Conservation (phyloP, 2,113 vertebrate species). For the Centropristis striata region DNA sequence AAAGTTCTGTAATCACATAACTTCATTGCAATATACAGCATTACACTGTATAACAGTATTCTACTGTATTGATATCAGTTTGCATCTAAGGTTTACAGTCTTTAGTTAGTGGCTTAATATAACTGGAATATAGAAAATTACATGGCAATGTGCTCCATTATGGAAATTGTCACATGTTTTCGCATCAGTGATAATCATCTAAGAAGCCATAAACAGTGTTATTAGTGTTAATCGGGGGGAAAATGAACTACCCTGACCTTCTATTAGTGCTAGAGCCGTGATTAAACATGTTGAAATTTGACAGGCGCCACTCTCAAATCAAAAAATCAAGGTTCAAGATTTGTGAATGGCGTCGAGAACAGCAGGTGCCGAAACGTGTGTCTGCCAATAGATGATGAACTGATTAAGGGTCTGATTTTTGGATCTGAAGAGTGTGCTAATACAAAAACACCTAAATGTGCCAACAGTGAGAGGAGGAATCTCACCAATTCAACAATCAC, state of each 20-base stretch:
- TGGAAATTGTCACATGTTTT: no score
- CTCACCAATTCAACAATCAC: neutral
- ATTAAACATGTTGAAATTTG: neutral
- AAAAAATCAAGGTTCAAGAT: neutral
- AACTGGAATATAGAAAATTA: no score
- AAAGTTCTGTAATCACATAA: no score
- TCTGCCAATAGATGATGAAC: neutral
- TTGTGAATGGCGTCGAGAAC: no score
- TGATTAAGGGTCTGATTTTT: neutral
- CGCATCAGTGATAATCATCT: no score
- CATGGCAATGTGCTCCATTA: no score
- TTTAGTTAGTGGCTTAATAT: no score
- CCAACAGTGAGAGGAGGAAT: neutral
- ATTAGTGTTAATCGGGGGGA: neutral
- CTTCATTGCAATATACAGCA: no score
- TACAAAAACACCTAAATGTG: neutral
- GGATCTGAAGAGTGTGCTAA: neutral
- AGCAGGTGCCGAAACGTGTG: neutral
- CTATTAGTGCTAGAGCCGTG: no score
- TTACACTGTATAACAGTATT: no score
- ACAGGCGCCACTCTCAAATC: neutral
- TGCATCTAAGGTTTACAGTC: no score
- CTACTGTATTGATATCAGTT: no score
- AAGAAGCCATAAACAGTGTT: neutral
- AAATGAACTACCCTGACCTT: neutral